These are phyloP conservation scores for Watsonalla binaria DNA, from an alignment of 2,888 invertebrate species.

Conservation along the genomic window DNA sequence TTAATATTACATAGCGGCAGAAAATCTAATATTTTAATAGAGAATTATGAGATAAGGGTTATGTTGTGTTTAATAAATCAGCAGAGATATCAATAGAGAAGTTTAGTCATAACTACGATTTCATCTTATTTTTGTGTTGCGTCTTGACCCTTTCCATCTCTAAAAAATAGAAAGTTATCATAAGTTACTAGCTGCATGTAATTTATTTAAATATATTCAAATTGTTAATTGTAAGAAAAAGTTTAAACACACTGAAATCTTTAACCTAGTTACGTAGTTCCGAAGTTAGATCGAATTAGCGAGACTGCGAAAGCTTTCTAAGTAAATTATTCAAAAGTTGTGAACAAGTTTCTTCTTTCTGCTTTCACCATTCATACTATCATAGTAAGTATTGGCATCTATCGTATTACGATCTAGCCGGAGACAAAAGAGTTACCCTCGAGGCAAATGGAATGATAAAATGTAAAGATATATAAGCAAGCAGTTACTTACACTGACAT, in stretches of 20 bases:
- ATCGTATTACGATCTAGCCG: not conserved
- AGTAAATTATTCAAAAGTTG: constrained; percentile 26
- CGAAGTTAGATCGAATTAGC: constrained; percentile 11
- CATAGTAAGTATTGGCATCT: not conserved
- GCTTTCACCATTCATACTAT: constrained; percentile 22
- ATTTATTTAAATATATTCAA: not conserved
- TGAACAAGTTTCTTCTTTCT: constrained; percentile 23
- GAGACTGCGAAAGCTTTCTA: constrained; percentile 18
- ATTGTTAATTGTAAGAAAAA: not conserved
- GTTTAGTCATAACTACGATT: no score
- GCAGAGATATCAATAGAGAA: no score
- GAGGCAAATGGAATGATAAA: no score
- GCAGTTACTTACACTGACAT: no score
- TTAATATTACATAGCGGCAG: no score
- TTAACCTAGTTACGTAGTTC: constrained; percentile 6
- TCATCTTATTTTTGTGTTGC: no score
- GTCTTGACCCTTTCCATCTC: not conserved
- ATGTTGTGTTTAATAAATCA: no score
- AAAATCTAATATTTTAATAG: no score
- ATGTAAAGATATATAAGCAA: no score
- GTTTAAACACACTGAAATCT: not conserved
- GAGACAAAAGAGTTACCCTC: no score
- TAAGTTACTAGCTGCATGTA: not conserved
- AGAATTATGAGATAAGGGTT: no score
- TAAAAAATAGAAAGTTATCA: not conserved